Evolutionary conservation across 2,888 invertebrate species (phyloP), one percentile per base, ranked within the genome.

Genomic region (Tachina lurida): DNA sequence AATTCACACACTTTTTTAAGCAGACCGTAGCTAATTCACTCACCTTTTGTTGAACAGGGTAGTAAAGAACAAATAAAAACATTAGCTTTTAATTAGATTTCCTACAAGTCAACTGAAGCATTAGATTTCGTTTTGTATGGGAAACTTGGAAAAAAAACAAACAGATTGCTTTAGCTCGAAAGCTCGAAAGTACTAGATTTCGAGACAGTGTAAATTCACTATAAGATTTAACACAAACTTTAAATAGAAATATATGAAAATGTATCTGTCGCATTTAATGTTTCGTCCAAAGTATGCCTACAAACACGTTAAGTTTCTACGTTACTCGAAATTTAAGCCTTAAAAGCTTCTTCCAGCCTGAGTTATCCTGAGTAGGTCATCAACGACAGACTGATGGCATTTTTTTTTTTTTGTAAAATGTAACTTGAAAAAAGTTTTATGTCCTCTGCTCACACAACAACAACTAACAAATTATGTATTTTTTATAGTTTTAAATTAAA

Each of bases 371-470:
- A n/a, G 52, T 60, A 4, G 58, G 12, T 12, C 12, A 49, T 1
- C 15, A 22, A 22, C 49, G 62, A 62, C 62, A 70, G 22, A 15
- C 52, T 74, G 49, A 22, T 52, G 22, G 13, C 52, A 58, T 67
- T 3, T 74, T 74, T 45, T 67, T 3, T 74, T 74, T 45, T n/a
- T n/a, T 56, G 13, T 56, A 17, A 67, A 65, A 58, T 67, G 19
- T 22, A 73, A 65, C 73, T 58, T 49, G 15, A 74, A 58, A 5
- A 74, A 67, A 60, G 15, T 52, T 63, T 17, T 43, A 31, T 3
- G 7, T 5, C 15, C 2, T 58, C 49, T 54, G 19, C 22, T 22
- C 17, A 58, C 13, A 8, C n/a, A 67, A 52, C 10, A 74, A 15
- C 22, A 31, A 54, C 45, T 43, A 45, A 73, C 47, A 63, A 56